Evolutionary conservation across 2,888 invertebrate genomes (phyloP).

Genomic region (Brenthis hecate): DNA sequence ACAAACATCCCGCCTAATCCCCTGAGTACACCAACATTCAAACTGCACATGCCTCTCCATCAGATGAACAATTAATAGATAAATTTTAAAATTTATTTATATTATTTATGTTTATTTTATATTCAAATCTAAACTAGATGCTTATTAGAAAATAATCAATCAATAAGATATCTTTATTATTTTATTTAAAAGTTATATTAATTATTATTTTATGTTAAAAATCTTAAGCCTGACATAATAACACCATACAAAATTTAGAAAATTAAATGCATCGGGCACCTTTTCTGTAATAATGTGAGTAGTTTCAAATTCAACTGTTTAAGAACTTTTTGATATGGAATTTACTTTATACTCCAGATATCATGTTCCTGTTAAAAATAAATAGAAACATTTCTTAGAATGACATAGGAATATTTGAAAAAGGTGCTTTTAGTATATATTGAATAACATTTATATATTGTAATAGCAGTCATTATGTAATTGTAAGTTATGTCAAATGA

Average conservation of each 20-base stretch:
- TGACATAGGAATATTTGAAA: slow-evolving; percentile 28
- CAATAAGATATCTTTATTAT: slow-evolving; percentile 8
- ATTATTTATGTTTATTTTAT: slow-evolving; percentile 27
- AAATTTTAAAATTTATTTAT: slow-evolving; percentile 19
- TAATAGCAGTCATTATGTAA: slow-evolving; percentile 26
- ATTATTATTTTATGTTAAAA: slow-evolving; percentile 6
- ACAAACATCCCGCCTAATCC: slow-evolving; percentile 55
- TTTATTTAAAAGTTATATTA: not conserved
- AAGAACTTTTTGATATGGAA: slow-evolving; percentile 17
- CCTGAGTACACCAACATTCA: slow-evolving; percentile 44
- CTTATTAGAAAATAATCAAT: slow-evolving; percentile 3
- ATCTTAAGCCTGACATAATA: not conserved
- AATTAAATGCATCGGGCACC: slow-evolving; percentile 10
- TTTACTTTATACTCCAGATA: slow-evolving; percentile 18
- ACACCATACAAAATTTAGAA: not conserved
- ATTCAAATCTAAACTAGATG: slow-evolving; percentile 8
- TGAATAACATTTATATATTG: slow-evolving; percentile 35
- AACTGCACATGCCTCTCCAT: slow-evolving; percentile 44
- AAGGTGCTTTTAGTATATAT: slow-evolving; percentile 53
- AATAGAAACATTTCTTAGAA: slow-evolving; percentile 22
- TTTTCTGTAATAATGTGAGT: not conserved
- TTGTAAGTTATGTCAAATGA: slow-evolving; percentile 45
- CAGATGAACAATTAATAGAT: slow-evolving; percentile 13
- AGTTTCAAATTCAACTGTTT: slow-evolving; percentile 6
- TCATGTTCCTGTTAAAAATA: slow-evolving; percentile 27